Conservation (phyloP, 2,888 invertebrate species). For the Cephonodes hylas region DNA sequence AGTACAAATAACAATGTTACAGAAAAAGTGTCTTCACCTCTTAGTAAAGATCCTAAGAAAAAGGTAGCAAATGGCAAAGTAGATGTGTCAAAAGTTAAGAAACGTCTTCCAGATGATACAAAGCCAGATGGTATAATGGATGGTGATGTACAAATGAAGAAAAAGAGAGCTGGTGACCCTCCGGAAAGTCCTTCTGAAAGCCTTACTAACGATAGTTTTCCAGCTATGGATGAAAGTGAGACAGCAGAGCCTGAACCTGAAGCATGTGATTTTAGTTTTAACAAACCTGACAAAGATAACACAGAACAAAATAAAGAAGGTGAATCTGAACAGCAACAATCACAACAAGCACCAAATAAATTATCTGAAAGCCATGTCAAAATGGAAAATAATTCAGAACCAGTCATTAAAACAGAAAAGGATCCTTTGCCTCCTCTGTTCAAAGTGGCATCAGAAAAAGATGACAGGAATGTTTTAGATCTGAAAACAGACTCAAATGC, state of each 20-base stretch:
- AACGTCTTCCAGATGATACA: constrained; percentile 78
- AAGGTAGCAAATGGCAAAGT: constrained; percentile 74
- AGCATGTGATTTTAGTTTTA: constrained; percentile 74
- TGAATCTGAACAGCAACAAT: constrained; percentile 46
- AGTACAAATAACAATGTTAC: constrained; percentile 68
- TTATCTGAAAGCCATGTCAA: constrained; percentile 62
- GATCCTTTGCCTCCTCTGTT: constrained; percentile 58
- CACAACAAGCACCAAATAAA: constrained; percentile 32
- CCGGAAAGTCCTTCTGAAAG: constrained; percentile 91
- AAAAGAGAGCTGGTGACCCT: constrained; percentile 75
- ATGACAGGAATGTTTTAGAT: constrained; percentile 64
- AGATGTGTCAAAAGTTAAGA: constrained; percentile 80
- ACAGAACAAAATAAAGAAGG: constrained; percentile 63
- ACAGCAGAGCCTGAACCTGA: constrained; percentile 74
- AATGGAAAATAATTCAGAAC: constrained; percentile 20
- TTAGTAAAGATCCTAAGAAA: constrained; percentile 69
- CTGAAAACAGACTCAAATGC: constrained; percentile 63
- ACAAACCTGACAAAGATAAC: constrained; percentile 69
- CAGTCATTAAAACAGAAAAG: constrained; percentile 61
- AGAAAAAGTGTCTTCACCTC: constrained; percentile 68
- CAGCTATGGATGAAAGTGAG: constrained; percentile 87
- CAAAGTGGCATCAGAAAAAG: constrained; percentile 59
- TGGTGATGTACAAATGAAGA: constrained; percentile 82
- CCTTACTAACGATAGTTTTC: constrained; percentile 91
- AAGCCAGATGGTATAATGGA: constrained; percentile 82